phyloP scores from a whole-genome alignment of 2,113 vertebrate species.

The Pelodiscus sinensis region DNA sequence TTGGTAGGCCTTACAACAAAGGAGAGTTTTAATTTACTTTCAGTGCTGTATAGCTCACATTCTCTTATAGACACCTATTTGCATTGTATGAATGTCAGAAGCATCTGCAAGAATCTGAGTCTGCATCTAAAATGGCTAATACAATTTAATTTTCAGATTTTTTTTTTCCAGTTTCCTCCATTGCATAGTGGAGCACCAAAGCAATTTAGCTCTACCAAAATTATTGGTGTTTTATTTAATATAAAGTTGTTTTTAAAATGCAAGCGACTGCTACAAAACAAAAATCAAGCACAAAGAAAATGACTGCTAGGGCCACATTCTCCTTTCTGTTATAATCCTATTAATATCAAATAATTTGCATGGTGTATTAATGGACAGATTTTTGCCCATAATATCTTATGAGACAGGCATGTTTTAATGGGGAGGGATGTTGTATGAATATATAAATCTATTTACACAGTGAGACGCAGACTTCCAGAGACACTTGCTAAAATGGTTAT shows the following conservation, averaged over 20 bases:
- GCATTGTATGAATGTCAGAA: neutral
- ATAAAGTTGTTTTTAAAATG: neutral
- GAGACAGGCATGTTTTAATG: neutral
- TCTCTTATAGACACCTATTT: neutral
- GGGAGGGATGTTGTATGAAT: neutral
- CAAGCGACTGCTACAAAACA: neutral
- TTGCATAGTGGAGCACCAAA: neutral
- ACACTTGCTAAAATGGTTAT: neutral
- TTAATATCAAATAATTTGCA: neutral
- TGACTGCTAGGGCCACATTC: neutral
- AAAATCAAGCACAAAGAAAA: neutral
- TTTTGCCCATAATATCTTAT: neutral
- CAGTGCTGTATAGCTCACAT: neutral
- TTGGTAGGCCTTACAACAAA: neutral
- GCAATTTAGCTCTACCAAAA: neutral
- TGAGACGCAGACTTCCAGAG: neutral
- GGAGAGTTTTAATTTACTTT: neutral
- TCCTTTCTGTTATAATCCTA: neutral
- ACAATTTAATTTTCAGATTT: neutral
- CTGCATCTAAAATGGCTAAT: neutral
- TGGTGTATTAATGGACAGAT: rapidly evolving
- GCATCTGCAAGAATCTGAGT: neutral
- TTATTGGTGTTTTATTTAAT: neutral
- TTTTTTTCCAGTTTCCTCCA: neutral
- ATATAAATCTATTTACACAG: neutral